Percentiles rank a stretch among this genome's conserved stretches.
These are phyloP conservation scores for Chionomys nivalis DNA, from an alignment of 2,113 vertebrate species.

Conservation along the genomic window DNA sequence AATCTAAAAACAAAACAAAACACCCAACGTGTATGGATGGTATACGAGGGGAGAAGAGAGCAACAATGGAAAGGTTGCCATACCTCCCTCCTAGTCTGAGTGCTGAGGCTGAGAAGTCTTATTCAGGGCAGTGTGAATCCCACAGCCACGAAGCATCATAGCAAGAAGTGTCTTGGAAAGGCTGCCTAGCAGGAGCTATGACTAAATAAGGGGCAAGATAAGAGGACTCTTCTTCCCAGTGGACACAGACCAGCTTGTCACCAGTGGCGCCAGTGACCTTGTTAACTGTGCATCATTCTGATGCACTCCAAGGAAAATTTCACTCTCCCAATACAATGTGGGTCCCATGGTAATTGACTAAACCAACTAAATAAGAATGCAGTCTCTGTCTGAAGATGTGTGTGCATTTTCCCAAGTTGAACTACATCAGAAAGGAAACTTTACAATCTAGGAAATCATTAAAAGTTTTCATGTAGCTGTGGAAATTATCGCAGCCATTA, in stretches of 20 bases:
- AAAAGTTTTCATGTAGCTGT: background rate
- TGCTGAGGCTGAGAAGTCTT: no score
- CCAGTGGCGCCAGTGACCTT: background rate
- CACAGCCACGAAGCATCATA: background rate
- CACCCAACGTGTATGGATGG: no score
- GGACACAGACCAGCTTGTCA: background rate
- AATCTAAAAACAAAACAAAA: background rate
- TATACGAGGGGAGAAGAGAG: background rate
- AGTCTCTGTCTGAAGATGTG: background rate
- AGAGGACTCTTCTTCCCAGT: background rate
- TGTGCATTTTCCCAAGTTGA: background rate
- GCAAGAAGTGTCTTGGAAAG: background rate
- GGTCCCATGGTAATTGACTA: background rate
- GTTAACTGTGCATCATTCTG: background rate
- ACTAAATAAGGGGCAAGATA: background rate
- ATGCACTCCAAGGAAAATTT: background rate
- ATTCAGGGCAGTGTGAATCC: background rate
- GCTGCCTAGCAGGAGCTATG: background rate
- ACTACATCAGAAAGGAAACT: background rate
- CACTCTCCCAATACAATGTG: background rate
- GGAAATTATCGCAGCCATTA: background rate
- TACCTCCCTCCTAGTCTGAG: background rate
- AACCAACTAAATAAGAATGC: background rate
- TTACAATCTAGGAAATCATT: background rate
- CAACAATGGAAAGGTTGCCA: no score